Base-by-base conservation (phyloP, 2,113 vertebrate genomes). In the Coptodon rendalli region DNA sequence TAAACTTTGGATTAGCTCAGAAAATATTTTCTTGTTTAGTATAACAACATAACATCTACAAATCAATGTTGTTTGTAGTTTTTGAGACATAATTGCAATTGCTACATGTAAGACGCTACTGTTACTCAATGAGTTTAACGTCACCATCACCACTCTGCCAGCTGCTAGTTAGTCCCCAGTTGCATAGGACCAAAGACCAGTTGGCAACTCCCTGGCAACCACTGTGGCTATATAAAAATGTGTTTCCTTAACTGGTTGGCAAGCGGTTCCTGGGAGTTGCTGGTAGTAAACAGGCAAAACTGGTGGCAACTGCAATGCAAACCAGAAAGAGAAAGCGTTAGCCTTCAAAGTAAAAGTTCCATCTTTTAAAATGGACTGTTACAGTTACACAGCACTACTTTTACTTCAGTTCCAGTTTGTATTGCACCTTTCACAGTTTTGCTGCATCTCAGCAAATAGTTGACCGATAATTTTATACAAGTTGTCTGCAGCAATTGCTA, bases 41-140 rank as follows among this genome's bases (percentile, higher is more conserved):
- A 22, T 22, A 45, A 14, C n/a, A 73, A 22, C 3, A 71, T 40
- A 38, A 5, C 34, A 71, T 61, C 57, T 61, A 36, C 59, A 63
- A 63, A 11, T 36, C 59, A 63, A 0, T 63, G 59, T n/a, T 63
- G 6, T 0, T 71, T 43, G 19, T 43, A 0, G 1, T 24, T 43
- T 43, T 71, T 71, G 66, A 71, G 0, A 40, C 4, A 24, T 61
- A 61, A 34, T 61, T 34, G 2, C 36, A 71, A 71, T n/a, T 0
- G 11, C n/a, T 38, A 24, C 9, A 22, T 43, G 36, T 24, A 40
- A 43, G 34, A 43, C 0, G 36, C 59, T n/a, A 36, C 9, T 63
- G 0, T 63, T 63, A 63, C 0, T 63, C 31, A 0, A 9, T 63
- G 34, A 68, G 36, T 68, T 40, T 73, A 45, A 73, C 6, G 13